A percentile compares a stretch with the other conserved stretches of the same genome.
phyloP scores from a whole-genome alignment of 2,888 invertebrate species.

The Ceriagrion tenellum region DNA sequence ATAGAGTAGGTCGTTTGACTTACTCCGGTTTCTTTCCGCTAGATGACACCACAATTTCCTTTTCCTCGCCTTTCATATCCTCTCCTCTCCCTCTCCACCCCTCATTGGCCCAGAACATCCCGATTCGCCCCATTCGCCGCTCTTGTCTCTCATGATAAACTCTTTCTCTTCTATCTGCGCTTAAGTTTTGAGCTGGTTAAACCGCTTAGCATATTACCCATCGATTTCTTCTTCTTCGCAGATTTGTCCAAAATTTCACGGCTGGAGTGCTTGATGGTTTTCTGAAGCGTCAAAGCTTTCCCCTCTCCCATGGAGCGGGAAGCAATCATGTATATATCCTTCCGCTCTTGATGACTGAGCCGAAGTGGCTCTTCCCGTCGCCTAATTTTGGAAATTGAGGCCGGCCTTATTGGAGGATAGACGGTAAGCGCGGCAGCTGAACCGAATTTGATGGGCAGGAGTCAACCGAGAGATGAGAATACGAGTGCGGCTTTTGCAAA shows the following conservation, averaged over 20 bases:
- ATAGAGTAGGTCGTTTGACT: too few species aligned
- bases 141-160: not conserved
- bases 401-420: not conserved
- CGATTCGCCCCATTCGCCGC: not conserved
- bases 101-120: not conserved
- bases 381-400: not conserved
- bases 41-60: too few species aligned
- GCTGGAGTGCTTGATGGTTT: not conserved
- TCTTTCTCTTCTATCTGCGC: not conserved
- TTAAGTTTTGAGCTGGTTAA: not conserved
- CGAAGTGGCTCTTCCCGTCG: not conserved
- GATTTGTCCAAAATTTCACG: not conserved
- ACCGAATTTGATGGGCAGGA: too few species aligned
- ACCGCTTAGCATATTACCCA: not conserved
- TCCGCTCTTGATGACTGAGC: not conserved
- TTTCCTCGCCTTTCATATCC: too few species aligned
- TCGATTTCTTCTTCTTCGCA: not conserved
- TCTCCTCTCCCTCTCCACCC: not conserved
- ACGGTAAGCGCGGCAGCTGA: too few species aligned
- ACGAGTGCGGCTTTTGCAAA: too few species aligned
- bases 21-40: too few species aligned
- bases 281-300: not conserved
- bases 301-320: not conserved
- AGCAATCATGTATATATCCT: not conserved
- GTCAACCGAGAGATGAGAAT: too few species aligned